Evolutionary conservation across 2,797 vertebrate genomes (phyloP).

Genomic region (Cyclopterus lumpus): DNA sequence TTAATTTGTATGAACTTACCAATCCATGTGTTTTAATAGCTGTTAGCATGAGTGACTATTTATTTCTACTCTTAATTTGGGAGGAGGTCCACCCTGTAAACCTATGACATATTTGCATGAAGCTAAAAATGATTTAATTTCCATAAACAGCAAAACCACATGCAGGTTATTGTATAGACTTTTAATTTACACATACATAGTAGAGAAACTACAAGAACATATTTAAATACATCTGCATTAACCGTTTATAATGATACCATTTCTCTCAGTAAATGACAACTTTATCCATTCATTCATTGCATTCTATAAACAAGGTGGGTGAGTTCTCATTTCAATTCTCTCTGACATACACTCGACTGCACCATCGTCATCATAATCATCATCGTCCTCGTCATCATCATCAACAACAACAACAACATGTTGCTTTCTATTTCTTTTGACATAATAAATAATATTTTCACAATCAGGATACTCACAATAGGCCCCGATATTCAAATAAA

Average conservation of each 20-base stretch:
- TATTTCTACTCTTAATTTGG: neutral
- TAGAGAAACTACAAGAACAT: conserved; percentile 98
- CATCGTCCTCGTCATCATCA: conserved; percentile 5
- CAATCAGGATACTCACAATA: conserved; percentile 46
- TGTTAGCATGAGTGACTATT: neutral
- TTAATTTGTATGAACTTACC: neutral
- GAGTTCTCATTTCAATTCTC: conserved; percentile 55
- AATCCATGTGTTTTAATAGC: neutral
- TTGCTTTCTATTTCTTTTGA: conserved; percentile 53
- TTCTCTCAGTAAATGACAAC: conserved; percentile 80
- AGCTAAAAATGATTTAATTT: neutral
- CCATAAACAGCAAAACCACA: neutral
- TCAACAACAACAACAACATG: neutral
- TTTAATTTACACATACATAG: conserved; percentile 96
- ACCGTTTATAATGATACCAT: conserved; percentile 84
- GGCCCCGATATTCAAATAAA: conserved; percentile 63
- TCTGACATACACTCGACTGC: conserved; percentile 51
- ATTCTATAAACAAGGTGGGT: conserved; percentile 81
- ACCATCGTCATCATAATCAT: conserved; percentile 35
- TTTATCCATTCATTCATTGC: conserved; percentile 86
- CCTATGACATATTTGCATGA: neutral
- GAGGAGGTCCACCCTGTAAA: neutral
- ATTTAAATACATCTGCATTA: conserved; percentile 97
- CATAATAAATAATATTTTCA: conserved; percentile 74
- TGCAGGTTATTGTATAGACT: conserved; percentile 85